Base-by-base conservation (phyloP, 2,797 vertebrate genomes). In the Chlorospingus semifuscus region DNA sequence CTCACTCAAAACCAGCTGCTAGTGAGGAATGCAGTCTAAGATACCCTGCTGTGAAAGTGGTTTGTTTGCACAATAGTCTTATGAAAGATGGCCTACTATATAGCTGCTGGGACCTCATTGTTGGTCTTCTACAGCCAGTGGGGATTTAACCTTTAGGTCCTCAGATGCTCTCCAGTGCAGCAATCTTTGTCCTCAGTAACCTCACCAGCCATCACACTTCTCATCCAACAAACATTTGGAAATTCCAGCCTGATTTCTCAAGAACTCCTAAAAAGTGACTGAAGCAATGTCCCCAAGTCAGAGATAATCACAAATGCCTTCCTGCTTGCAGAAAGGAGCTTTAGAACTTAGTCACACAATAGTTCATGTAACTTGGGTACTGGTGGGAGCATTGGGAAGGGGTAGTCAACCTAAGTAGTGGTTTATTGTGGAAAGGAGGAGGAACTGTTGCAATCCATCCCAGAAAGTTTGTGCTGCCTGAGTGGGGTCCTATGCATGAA, bases 231-330 rank as follows among this genome's bases (percentile, higher is more conserved):
- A 66, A 86, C 44, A 68, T 55, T 91, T 83, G 65, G 71, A 87
- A 95, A 89, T 92, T 83, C 72, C 76, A 88, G 50, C 15, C 39
- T 15, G 24, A 65, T 96, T 96, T 94, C 93, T 92, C 82, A 94
- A 95, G 83, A 85, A 66, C 72, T 89, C 68, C 71, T 89, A 61
- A 91, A 84, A 93, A 95, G 59, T 59, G 47, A 86, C 72, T 93
- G 72, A 93, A 93, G 65, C 61, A 92, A 94, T 76, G 81, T 68
- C 29, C 49, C 60, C 49, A 34, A 86, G 59, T 60, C 70, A 72
- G 61, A 92, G 88, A 89, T 49, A 82, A 91, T 90, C 56, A 65
- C 46, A 84, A 44, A 59, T 21, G 21, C 44, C 76, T 95, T 93
- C 68, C 79, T 87, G 65, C 84, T 89, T 81, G 50, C 19, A 65